Percentiles rank a stretch among this genome's conserved stretches.
Conservation (phyloP, 1,140 invertebrate genomes). For the Penaeus chinensis region DNA sequence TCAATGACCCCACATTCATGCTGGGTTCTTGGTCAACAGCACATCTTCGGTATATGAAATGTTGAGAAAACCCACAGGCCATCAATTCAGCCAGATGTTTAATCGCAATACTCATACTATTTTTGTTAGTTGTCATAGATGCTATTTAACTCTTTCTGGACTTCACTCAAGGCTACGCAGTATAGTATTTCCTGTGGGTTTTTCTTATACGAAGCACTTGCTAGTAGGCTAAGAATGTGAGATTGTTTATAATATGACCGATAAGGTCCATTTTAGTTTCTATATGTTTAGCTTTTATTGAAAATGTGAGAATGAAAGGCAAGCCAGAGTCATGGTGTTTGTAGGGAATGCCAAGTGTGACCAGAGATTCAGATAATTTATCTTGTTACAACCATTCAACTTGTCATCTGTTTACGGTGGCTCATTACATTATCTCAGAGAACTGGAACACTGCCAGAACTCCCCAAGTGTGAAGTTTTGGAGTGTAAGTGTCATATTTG, state of each 20-base stretch:
- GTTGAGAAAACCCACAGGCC: constrained; percentile 58
- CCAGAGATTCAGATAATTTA: constrained; percentile 36
- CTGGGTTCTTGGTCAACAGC: constrained; percentile 46
- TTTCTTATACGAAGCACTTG: constrained; percentile 61
- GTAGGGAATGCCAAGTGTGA: constrained; percentile 56
- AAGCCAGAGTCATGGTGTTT: constrained; percentile 35
- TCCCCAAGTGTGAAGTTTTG: too few species aligned
- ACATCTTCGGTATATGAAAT: constrained; percentile 42
- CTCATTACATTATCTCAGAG: too few species aligned
- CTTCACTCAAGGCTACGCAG: constrained; percentile 56
- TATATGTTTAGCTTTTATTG: constrained; percentile 57
- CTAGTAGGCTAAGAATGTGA: constrained; percentile 61
- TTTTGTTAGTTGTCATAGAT: constrained; percentile 60
- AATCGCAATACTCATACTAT: constrained; percentile 60
- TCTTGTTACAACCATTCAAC: too few species aligned
- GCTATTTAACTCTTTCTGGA: constrained; percentile 52
- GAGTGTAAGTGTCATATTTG: too few species aligned
- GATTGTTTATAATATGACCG: constrained; percentile 59
- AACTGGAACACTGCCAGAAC: too few species aligned
- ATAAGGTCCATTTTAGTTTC: constrained; percentile 54
- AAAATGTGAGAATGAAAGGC: constrained; percentile 52
- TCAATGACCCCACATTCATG: constrained; percentile 30
- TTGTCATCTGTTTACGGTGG: too few species aligned
- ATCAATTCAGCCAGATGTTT: constrained; percentile 59
- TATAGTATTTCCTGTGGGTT: constrained; percentile 60